A percentile compares a stretch with the other conserved stretches of the same genome.
Evolutionary conservation across 1,140 invertebrate species (phyloP).

Genomic region (Hirudo medicinalis): DNA sequence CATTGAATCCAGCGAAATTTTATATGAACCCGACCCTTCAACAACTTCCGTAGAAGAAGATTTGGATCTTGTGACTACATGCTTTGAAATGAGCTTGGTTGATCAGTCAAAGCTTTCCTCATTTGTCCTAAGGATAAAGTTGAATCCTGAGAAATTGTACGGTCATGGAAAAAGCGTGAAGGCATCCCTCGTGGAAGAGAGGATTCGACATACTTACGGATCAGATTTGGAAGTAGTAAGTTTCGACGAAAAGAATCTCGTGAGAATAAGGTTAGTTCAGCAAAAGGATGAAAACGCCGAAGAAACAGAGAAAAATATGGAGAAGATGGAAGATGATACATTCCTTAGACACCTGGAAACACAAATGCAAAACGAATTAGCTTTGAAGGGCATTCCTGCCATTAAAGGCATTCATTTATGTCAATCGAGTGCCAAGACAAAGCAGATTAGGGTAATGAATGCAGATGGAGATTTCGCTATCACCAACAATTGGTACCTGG

Average conservation of each 20-base stretch:
- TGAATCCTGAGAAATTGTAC: slow-evolving; percentile 54
- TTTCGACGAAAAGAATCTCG: slow-evolving; percentile 44
- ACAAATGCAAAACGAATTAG: neutral
- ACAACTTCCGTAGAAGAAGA: slow-evolving; percentile 99
- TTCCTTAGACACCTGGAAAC: no score
- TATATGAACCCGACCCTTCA: slow-evolving; percentile 97
- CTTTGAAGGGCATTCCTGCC: neutral
- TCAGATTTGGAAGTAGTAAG: slow-evolving; percentile 90
- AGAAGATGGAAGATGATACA: neutral
- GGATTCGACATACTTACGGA: slow-evolving; percentile 99
- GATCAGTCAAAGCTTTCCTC: slow-evolving; percentile 90
- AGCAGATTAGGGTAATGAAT: neutral
- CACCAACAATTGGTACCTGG: neutral
- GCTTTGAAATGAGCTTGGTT: slow-evolving; percentile 99
- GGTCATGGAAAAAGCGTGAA: slow-evolving; percentile 90
- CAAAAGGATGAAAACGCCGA: neutral
- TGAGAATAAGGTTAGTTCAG: no score
- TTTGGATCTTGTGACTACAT: slow-evolving; percentile 98
- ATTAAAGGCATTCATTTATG: neutral
- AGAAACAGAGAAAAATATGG: neutral
- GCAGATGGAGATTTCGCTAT: neutral
- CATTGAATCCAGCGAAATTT: slow-evolving; percentile 96
- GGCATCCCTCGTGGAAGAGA: neutral
- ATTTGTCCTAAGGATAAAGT: slow-evolving; percentile 93
- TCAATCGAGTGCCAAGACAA: neutral